phyloP scores from a whole-genome alignment of 2,113 vertebrate species.

The Camelus bactrianus region DNA sequence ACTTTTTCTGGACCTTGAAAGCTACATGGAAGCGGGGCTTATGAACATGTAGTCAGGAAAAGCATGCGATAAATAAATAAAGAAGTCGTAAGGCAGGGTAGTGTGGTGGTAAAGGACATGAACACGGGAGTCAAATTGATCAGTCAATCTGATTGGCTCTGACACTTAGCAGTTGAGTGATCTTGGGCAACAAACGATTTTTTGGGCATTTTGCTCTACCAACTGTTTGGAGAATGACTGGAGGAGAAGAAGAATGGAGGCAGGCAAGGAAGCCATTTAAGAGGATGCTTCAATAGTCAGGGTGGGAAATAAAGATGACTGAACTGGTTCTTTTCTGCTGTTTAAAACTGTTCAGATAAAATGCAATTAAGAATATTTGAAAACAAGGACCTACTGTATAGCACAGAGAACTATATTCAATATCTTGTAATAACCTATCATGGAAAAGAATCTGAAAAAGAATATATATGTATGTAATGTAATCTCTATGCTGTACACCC shows the following conservation, averaged over 20 bases:
- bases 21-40: not conserved
- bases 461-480: no score
- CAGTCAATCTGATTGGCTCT: no score
- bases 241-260: not conserved
- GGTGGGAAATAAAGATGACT: not conserved
- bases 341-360: not conserved
- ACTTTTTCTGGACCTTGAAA: not conserved
- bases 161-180: not conserved
- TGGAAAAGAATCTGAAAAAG: no score
- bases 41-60: not conserved
- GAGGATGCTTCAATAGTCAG: not conserved
- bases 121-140: fast-evolving
- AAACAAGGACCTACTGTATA: not conserved
- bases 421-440: no score
- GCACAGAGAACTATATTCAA: no score
- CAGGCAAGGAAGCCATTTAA: not conserved
- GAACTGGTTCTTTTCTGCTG: not conserved
- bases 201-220: not conserved
- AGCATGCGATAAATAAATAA: not conserved
- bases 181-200: not conserved
- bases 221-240: not conserved
- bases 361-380: not conserved
- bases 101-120: not conserved
- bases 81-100: not conserved
- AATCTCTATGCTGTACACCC: no score